Evolutionary conservation across 1,140 invertebrate genomes (phyloP), one percentile per base, ranked within the genome.

Genomic region (Rhopalosiphum maidis): DNA sequence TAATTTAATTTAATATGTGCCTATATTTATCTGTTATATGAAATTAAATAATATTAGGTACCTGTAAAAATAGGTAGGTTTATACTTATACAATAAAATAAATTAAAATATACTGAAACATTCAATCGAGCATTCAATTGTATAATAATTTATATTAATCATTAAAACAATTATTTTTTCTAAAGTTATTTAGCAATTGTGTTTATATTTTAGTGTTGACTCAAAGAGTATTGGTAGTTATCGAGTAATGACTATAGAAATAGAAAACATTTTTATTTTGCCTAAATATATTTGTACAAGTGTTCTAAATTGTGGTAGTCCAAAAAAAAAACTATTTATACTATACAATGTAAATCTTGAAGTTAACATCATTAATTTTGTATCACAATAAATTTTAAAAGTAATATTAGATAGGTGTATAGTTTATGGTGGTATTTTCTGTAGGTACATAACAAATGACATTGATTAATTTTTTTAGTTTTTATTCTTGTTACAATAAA

Each of bases 11-110:
- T 51, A 51, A 51, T 51, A 51, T 51, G 48, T 51, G 48, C 15
- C 48, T 51, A 18, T 18, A 51, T 51, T 51, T 51, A 1, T 51
- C 15, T 18, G 48, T 51, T 18, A 18, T 51, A 51, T 51, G 48
- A 51, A 18, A 51, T 51, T 18, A 51, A 51, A 51, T 51, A 51
- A 18, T 51, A 51, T 51, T 48, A 48, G 48, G 48, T 51, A 51
- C 48, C 2, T 51, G 48, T 51, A 51, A 18, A 51, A 15, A 51
- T 51, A 51, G 11, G 15, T 51, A 77, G 30, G 15, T 77, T n/a
- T 77, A 77, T 77, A 77, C 60, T 77, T 77, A 77, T 68, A 18
- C n/a, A 77, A 77, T 77, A 77, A 77, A 77, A 77, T 77, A 77
- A 77, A 15, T 77, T 15, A n/a, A 35, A 77, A 41, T 41, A 41